Conservation (phyloP, 2,888 invertebrate genomes). For the Euproctis similis region DNA sequence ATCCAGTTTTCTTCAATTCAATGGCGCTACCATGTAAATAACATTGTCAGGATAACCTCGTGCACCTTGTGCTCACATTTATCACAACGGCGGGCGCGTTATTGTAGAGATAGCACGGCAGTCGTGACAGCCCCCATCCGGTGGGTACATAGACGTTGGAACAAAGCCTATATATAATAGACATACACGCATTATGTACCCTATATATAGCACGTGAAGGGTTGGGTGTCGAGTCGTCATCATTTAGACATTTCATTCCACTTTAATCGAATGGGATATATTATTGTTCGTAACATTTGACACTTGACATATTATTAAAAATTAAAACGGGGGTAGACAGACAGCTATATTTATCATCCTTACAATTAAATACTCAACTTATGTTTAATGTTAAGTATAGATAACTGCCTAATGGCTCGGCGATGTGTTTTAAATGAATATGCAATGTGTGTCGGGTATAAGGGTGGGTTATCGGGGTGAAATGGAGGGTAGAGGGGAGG, state of each 20-base stretch:
- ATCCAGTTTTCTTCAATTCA: too few relatives aligned
- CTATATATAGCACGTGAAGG: too few relatives aligned
- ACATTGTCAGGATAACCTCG: constrained; percentile 36
- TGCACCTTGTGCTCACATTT: constrained; percentile 27
- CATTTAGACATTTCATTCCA: too few relatives aligned
- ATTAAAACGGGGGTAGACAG: not conserved
- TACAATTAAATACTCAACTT: not conserved
- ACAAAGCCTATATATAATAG: not conserved
- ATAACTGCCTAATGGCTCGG: constrained; percentile 28
- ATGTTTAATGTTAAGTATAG: constrained; percentile 2
- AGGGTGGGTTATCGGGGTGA: constrained; percentile 22
- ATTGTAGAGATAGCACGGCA: constrained; percentile 12
- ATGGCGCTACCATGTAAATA: constrained; percentile 23
- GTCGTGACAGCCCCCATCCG: constrained; percentile 22
- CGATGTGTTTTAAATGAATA: constrained; percentile 38
- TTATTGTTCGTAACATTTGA: constrained; percentile 3
- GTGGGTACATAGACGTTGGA: constrained; percentile 5
- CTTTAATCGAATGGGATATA: constrained; percentile 9
- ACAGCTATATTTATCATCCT: not conserved
- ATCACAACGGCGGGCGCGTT: constrained; percentile 23
- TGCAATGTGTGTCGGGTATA: constrained; percentile 33
- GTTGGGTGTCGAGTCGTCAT: too few relatives aligned
- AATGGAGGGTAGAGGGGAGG: constrained; percentile 40
- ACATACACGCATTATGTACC: too few relatives aligned
- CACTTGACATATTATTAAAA: not conserved